Evolutionary conservation across 2,888 invertebrate genomes (phyloP), one percentile per base, ranked within the genome.

Genomic region (Lasiommata megera): DNA sequence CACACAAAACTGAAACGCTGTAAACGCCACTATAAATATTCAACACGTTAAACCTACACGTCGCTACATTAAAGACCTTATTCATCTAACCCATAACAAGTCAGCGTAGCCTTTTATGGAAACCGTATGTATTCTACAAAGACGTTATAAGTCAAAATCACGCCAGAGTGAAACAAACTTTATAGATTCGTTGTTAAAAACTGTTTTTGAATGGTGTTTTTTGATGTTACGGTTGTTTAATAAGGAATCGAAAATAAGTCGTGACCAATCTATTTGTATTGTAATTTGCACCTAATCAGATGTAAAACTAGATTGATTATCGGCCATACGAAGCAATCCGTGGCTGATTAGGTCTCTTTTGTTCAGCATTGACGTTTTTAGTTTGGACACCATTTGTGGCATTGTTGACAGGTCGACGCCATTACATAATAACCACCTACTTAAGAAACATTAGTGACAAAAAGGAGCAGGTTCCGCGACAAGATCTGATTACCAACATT

Each of bases 241-340:
- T 54, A 46, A 44, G 41, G 48, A 37, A 37, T 29, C 50, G 17
- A 57, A 66, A 72, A 66, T 52, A 56, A 69, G 69, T 88, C 90
- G 90, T 90, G 88, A 89, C 84, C 74, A 68, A 77, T 81, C 82
- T 85, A 86, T 89, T 88, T 88, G 85, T 84, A 82, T 81, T 84
- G 85, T 87, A 84, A 87, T 89, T 89, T 88, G 85, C 87, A 87
- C 87, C 82, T 88, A 88, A 88, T 90, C 82, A 81, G 80, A 84
- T 87, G 82, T 84, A 80, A 85, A 84, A 85, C 85, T 86, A 84
- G 88, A 90, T 88, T 87, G 85, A 88, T 87, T 87, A 84, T 87
- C 78, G 71, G 75, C 75, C 74, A 77, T 79, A 73, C 71, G 67
- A 68, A 69, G 70, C 70, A 71, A 70, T 77, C 72, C 72, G 71